Evolutionary conservation across 2,113 vertebrate species (phyloP).

Genomic region (Antechinus flavipes): DNA sequence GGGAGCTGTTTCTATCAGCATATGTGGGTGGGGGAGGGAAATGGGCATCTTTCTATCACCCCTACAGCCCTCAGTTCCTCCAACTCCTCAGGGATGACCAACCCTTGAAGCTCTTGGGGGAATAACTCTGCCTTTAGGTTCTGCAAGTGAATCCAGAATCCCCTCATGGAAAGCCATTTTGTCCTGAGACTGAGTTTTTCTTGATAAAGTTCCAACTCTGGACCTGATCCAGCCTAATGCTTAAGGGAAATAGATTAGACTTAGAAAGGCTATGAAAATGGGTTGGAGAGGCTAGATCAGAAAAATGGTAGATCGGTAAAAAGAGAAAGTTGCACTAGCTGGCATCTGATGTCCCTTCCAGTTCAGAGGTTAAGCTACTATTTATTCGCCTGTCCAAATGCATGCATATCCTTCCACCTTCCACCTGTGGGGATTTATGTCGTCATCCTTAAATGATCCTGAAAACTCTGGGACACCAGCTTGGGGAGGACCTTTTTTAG

Average conservation of each 20-base stretch:
- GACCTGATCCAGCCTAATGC: not conserved
- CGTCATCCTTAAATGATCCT: not conserved
- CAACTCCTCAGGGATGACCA: not conserved
- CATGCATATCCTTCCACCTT: not conserved
- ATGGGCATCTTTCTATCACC: not conserved
- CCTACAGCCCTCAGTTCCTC: not conserved
- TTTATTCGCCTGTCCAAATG: not conserved
- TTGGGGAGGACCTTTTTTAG: not conserved
- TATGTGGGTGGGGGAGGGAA: not conserved
- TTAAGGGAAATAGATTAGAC: not conserved
- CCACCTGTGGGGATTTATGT: not conserved
- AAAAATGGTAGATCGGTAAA: not conserved
- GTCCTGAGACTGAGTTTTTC: not conserved
- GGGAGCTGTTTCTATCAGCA: not conserved
- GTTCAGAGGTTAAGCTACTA: not conserved
- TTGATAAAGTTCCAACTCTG: not conserved
- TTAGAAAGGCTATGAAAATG: not conserved
- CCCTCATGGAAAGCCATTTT: not conserved
- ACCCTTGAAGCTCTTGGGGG: not conserved
- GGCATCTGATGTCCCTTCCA: not conserved
- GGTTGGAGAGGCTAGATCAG: not conserved
- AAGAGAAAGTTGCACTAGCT: not conserved
- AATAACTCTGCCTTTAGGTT: not conserved
- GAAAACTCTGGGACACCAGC: not conserved
- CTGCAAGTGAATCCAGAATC: not conserved